Base-by-base conservation (phyloP, 2,113 vertebrate genomes). In the Pampusana beccarii region DNA sequence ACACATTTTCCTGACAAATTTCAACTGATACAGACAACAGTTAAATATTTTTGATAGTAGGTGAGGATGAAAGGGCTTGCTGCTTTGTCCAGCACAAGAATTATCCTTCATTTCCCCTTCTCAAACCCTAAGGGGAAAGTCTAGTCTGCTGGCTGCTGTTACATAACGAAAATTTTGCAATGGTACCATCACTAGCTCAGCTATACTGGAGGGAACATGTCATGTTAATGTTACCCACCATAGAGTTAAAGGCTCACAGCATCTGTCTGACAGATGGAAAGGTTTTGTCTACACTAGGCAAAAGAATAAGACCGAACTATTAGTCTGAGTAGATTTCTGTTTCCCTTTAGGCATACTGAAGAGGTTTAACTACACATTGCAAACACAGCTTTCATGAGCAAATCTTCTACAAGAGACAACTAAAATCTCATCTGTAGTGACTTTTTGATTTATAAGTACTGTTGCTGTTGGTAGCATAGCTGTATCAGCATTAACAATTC, bases 181-280 rank as follows among this genome's bases (percentile, higher is more conserved):
- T 15, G 31, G 4, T 50, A 25, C 19, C 0, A 2, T 44, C 40
- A 19, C 34, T 34, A 31, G 7, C 21, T 66, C 1, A 1, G 12
- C 31, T 54, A 5, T 7, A 4, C 18, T 25, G 36, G 38, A 38
- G 42, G 29, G 31, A 46, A 8, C 6, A 25, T 4, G 3, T 14
- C 4, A 0, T 6, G 33, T 14, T 57, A 26, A 16, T 15, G 8
- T 2, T 11, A 40, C 4, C 25, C 38, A 11, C 14, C 8, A 1
- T 11, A 14, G 40, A n/a, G 28, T 24, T 44, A 20, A 19, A 70
- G 36, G 18, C 34, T 75, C 9, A 4, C 8, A 38, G 19, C 5
- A 2, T 31, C 56, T 40, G 2, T 29, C 46, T 48, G 53, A 34
- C 70, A 64, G 38, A 18, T 17, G 40, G 40, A 70, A 77, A 24